Conservation (phyloP, 2,113 vertebrate genomes). For the Oxyura jamaicensis region DNA sequence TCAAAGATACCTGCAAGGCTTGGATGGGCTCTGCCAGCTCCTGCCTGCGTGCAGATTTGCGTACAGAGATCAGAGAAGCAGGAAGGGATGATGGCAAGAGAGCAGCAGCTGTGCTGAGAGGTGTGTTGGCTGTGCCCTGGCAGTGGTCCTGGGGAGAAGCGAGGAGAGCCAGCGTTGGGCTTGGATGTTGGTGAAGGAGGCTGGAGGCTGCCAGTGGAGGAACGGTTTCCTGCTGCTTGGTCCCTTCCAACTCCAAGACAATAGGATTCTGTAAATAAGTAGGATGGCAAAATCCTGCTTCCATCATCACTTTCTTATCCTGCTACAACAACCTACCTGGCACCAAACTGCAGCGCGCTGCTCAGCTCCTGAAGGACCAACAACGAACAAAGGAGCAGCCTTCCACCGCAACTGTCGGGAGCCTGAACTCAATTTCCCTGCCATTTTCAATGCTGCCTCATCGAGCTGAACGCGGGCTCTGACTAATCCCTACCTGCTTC, state of each 20-base stretch:
- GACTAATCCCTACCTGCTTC: not conserved
- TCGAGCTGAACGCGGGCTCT: not conserved
- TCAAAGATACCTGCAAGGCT: conserved; percentile 14
- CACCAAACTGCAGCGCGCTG: rapidly evolving
- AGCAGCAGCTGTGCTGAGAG: not conserved
- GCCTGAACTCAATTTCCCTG: not conserved
- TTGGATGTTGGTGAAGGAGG: not conserved
- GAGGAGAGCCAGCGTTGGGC: not conserved
- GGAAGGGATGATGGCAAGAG: not conserved
- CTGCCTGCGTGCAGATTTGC: not conserved
- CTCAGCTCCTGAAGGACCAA: not conserved
- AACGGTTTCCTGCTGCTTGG: not conserved
- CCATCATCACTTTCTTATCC: not conserved
- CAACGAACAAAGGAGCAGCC: not conserved
- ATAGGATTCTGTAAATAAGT: not conserved
- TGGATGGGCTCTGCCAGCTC: not conserved
- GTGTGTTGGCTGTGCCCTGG: not conserved
- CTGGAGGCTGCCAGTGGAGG: not conserved
- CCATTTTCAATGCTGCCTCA: not conserved
- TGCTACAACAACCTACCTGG: not conserved
- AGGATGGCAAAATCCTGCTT: not conserved
- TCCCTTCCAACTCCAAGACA: not conserved
- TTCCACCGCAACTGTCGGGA: not conserved
- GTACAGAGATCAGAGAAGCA: not conserved
- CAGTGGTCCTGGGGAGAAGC: not conserved